Base-by-base conservation (phyloP, 2,797 vertebrate species). In the Karalla daura region DNA sequence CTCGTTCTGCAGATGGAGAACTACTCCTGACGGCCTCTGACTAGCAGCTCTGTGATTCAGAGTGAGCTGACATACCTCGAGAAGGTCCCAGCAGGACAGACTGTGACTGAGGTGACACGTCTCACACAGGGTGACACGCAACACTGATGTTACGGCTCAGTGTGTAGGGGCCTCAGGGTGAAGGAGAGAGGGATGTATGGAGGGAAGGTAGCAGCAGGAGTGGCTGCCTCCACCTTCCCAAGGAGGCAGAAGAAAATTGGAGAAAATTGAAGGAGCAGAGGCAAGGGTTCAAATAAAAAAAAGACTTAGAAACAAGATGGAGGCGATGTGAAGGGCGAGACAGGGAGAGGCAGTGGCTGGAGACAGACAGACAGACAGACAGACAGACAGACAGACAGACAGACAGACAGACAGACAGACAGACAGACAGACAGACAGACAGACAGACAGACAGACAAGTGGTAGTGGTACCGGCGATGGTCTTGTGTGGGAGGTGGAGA, bases 401-500 rank as follows among this genome's bases (percentile, higher is more conserved):
- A 47, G 49, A 59, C 33, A 30, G 25, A 65, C 10, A 54, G 25
- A 35, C 32, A 61, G 40, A 70, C 50, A 37, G 9, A 18, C 17
- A 9, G 23, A 13, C 49, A 78, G 58, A 60, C 20, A 79, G 73
- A 74, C 37, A 43, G 64, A 59, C 33, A 30, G 25, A 65, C 10
- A 54, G 25, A 35, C 32, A 61, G 40, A 70, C 50, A 37, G 9
- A 18, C 17, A 9, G 23, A 13, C 49, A 78, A 55, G 56, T 20
- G 78, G 73, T n/a, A n/a, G n/a, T n/a, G n/a, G n/a, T n/a, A 74
- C 37, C 40, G 64, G 47, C 60, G 33, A 43, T 45, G 53, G 27
- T 69, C 55, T 58, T 74, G 64, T 65, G 70, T 71, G 70, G 76
- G 83, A 74, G 83, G 67, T 71, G 58, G 41, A 76, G 70, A 70